Base-by-base conservation (phyloP, 53 echinoderm and acorn worm genomes). In the Mesocentrotus franciscanus region DNA sequence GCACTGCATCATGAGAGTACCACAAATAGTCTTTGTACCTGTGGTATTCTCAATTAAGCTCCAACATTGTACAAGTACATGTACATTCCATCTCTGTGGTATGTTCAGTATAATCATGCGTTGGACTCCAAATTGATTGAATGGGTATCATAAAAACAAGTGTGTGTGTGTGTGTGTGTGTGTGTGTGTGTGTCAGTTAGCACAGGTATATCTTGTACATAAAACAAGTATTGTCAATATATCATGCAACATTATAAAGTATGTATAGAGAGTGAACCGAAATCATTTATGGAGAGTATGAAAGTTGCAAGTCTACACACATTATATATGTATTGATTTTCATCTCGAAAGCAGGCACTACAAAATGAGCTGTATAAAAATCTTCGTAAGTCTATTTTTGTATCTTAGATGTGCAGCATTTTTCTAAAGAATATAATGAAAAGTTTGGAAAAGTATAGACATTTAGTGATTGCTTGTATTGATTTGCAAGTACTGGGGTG, bases 361-460 rank as follows among this genome's bases (percentile, higher is more conserved):
- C 17, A 81, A 4, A 64, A 76, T 14, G 33, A 42, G 81, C 42
- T 81, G 81, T 81, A 76, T 76, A 76, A 76, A 76, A 76, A 30
- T 76, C 76, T 76, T 20, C 42, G 39, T 18, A 81, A 42, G 81
- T 81, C 81, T 81, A 81, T 81, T 81, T 81, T 81, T 81, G 81
- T 81, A 81, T 81, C 9, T 20, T 42, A 81, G 81, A 81, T 81
- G 32, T 27, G 42, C 42, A 81, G 81, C 39, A 81, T 81, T 81
- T 81, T 81, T 81, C 81, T 81, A 81, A 81, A 81, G 42, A 81
- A 10, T 74, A 74, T 42, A 81, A 20, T 81, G 81, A 81, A 81
- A 33, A 76, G 12, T 13, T 32, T 14, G 64, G 20, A 30, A 30
- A 33, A 13, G 13, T 68, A 24, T 24, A 68, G 68, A 68, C 24